A percentile compares a stretch with the other conserved stretches of the same genome.
These are phyloP conservation scores for Hemibagrus guttatus DNA, from an alignment of 2,797 vertebrate genomes.

Conservation along the genomic window DNA sequence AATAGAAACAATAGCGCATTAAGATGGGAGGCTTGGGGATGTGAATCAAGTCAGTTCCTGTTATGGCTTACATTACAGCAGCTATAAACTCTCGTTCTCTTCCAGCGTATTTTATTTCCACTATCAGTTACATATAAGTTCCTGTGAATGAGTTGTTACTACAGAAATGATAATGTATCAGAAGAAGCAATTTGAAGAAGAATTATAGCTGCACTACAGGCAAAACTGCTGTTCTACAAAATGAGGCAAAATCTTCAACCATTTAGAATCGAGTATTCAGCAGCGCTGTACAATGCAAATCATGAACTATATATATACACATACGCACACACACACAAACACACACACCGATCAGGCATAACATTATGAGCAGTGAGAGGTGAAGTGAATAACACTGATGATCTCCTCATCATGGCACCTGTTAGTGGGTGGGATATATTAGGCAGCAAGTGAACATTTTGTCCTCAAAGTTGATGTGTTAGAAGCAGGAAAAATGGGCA, in stretches of 20 bases:
- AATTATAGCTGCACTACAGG: neutral
- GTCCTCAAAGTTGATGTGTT: no score
- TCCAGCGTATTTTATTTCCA: no score
- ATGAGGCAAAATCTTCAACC: no score
- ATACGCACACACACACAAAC: no score
- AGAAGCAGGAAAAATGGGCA: no score
- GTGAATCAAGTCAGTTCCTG: neutral
- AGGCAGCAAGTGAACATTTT: no score
- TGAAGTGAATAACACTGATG: no score
- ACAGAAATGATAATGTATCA: neutral
- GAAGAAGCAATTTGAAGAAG: neutral
- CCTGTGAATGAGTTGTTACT: neutral
- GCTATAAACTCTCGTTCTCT: neutral
- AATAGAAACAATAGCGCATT: neutral
- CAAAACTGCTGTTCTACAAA: neutral
- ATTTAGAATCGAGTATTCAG: neutral
- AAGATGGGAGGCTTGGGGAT: neutral
- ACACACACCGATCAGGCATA: no score
- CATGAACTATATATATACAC: no score
- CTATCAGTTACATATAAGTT: neutral
- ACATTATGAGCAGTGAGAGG: no score
- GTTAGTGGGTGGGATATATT: no score
- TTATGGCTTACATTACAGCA: neutral
- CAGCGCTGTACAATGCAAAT: neutral
- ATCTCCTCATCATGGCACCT: no score